Evolutionary conservation across 1,140 invertebrate genomes (phyloP).

Genomic region (Drosophila aff.): DNA sequence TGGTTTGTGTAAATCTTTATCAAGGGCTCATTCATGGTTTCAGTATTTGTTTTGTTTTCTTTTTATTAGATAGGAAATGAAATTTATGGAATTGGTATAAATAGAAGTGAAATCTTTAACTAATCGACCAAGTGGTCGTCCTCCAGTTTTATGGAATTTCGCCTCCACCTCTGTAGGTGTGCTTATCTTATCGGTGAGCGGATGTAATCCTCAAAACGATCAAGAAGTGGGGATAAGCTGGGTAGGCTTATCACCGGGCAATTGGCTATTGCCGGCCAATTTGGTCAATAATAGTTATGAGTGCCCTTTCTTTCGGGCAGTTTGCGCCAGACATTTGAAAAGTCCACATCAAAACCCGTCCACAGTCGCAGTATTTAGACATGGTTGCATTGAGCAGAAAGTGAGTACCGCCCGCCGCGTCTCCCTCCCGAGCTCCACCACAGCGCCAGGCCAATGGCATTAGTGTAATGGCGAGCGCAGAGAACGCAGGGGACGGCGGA

Average conservation of each 20-base stretch:
- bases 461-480: constrained; percentile 27
- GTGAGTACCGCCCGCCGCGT: constrained; percentile 14
- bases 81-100: constrained; percentile 23
- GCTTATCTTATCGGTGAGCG: constrained; percentile 30
- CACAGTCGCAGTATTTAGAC: neutral
- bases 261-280: constrained; percentile 10
- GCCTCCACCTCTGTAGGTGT: neutral
- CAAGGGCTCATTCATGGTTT: neutral
- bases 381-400: constrained; percentile 39
- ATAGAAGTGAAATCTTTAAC: constrained; percentile 6
- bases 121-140: neutral
- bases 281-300: constrained; percentile 32
- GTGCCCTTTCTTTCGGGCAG: constrained; percentile 5
- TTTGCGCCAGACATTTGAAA: constrained; percentile 16
- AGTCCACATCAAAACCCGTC: neutral
- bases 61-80: constrained; percentile 5
- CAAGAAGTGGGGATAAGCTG: constrained; percentile 24
- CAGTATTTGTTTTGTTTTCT: neutral
- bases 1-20: constrained; percentile 2
- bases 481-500: neutral
- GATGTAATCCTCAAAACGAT: constrained; percentile 5
- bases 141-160: neutral
- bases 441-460: neutral
- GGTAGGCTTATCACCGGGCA: constrained; percentile 11
- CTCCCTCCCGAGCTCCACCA: neutral